A percentile compares a stretch with the other conserved stretches of the same genome.
Evolutionary conservation across 2,113 vertebrate genomes (phyloP).

Genomic region (Acanthisitta chloris): DNA sequence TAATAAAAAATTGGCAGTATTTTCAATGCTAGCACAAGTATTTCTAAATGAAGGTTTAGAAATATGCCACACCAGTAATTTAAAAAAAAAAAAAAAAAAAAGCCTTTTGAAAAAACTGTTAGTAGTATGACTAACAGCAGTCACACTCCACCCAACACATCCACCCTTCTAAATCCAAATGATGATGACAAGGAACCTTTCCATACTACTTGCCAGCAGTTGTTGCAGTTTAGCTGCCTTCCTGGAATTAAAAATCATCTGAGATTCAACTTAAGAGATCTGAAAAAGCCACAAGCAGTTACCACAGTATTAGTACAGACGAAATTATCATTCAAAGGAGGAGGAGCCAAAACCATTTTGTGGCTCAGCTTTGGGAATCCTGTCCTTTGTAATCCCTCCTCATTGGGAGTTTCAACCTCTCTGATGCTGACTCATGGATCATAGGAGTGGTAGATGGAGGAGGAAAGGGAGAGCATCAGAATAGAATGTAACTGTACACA

Average conservation of each 20-base stretch:
- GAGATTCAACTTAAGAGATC: neutral
- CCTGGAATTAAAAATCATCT: neutral
- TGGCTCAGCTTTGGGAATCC: neutral
- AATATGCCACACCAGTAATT: neutral
- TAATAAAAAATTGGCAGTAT: neutral
- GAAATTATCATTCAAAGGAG: neutral
- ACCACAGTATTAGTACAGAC: neutral
- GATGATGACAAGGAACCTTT: slow-evolving; percentile 54
- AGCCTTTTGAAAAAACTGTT: slow-evolving; percentile 7
- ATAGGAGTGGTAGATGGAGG: neutral
- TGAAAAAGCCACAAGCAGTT: neutral
- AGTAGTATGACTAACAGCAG: slow-evolving; percentile 48
- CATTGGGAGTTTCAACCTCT: neutral
- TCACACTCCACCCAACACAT: slow-evolving; percentile 61
- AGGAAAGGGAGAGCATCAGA: neutral
- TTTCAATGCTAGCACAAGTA: neutral
- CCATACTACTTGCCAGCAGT: slow-evolving; percentile 4
- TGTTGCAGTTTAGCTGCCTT: neutral
- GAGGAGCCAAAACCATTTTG: neutral
- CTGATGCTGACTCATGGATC: slow-evolving; percentile 6
- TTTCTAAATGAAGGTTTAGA: neutral
- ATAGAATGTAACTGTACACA: neutral
- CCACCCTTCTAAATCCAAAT: slow-evolving; percentile 27
- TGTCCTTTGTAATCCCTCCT: neutral
- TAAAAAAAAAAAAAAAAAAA: slow-evolving; percentile 57